Evolutionary conservation across 2,888 invertebrate genomes (phyloP), one percentile per base, ranked within the genome.

Genomic region (Camptogramma bilineatum): DNA sequence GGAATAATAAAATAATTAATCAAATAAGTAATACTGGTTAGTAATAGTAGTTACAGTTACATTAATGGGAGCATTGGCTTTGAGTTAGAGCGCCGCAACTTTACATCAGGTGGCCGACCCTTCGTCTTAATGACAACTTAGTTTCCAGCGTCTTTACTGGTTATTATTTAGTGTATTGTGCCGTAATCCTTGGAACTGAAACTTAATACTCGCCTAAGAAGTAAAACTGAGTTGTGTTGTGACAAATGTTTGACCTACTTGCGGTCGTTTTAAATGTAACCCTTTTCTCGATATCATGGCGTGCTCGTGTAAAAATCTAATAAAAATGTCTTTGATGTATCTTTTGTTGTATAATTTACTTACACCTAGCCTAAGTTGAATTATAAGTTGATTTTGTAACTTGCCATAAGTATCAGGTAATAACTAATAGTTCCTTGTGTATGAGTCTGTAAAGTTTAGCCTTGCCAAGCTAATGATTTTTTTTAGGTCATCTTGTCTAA

Each of bases 321-420:
- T 84, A 84, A 84, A 84, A 75, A 77, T 76, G 76, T 80, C 78
- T 80, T 78, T 73, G 74, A 78, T 76, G 70, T 50, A 63, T 66
- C 62, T 68, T 57, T 62, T 69, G 69, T 74, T 74, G 68, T 76
- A 72, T 76, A 69, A 72, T 77, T 75, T 75, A 28, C 28, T 24
- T 13, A 34, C 28, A 31, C 54, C 54, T 54, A 54, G 54, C 7
- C 3, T 28, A 18, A 24, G 42, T 54, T 66, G 28, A 44, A 39
- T 13, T 8, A 9, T 31, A 31, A 7, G 31, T 31, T 31, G 9
- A 31, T 9, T 39, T 39, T 39, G 34, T 39, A 39, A 39, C 13
- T 39, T 1, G 5, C 9, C 31, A 13, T 13, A 28, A 28, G 28
- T 28, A 28, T 28, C 5, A 39, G 34, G 34, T 13, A 4, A 39